Conservation (phyloP, 2,797 vertebrate species). For the Tauraco hartlaubi region DNA sequence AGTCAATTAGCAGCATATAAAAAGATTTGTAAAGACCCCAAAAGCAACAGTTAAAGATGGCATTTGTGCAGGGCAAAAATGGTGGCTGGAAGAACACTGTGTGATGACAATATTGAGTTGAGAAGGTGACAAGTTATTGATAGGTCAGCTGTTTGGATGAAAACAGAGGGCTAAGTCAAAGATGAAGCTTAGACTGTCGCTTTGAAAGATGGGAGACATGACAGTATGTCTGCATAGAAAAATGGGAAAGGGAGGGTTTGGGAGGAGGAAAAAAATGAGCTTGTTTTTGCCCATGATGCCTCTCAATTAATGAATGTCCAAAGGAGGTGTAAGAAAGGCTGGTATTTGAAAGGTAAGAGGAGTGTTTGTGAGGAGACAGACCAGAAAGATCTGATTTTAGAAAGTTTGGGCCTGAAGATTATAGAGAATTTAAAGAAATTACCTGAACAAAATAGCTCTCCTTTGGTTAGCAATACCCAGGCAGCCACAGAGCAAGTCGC, state of each 20-base stretch:
- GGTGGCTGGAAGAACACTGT: not conserved
- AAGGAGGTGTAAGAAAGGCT: not conserved
- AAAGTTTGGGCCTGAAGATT: not conserved
- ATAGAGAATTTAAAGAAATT: not conserved
- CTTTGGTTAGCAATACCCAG: not conserved
- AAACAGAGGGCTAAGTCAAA: not conserved
- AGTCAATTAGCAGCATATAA: not conserved
- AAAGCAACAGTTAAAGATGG: not conserved
- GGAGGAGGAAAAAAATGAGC: not conserved
- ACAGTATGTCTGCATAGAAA: not conserved
- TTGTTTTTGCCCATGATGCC: not conserved
- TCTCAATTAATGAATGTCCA: not conserved
- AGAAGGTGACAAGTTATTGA: not conserved
- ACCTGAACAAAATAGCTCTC: not conserved
- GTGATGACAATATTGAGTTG: not conserved
- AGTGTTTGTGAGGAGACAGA: not conserved
- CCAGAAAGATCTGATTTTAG: not conserved
- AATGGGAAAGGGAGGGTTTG: not conserved
- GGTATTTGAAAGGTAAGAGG: not conserved
- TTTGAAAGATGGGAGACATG: not conserved
- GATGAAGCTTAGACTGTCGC: not conserved
- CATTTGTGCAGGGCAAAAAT: not conserved
- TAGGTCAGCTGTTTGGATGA: not conserved
- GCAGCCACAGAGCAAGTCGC: not conserved
- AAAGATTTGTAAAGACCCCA: not conserved